Percentiles rank a stretch among this genome's conserved stretches.
phyloP scores from a whole-genome alignment of 2,888 invertebrate species.

The Serrognathus titanus region DNA sequence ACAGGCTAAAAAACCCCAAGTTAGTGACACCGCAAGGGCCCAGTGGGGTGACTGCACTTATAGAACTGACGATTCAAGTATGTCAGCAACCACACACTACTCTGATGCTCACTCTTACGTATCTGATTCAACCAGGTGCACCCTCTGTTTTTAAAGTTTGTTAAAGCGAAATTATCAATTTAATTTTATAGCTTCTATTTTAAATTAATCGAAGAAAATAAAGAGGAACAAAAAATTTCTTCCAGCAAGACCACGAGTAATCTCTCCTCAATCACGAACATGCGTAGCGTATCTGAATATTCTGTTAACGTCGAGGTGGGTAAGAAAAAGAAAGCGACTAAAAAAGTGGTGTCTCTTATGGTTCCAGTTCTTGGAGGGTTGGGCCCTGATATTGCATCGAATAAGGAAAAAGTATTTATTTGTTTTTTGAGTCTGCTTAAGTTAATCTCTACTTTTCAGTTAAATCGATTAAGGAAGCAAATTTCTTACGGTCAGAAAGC shows the following conservation, averaged over 20 bases:
- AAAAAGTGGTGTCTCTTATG: conserved; percentile 7
- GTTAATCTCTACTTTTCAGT: conserved; percentile 16
- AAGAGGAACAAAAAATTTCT: not conserved
- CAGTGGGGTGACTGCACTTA: conserved; percentile 18
- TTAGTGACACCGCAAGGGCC: conserved; percentile 17
- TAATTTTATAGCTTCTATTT: conserved; percentile 25
- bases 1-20: not conserved
- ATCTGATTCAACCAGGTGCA: conserved; percentile 22
- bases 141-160: not conserved
- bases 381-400: conserved; percentile 25
- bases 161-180: not conserved
- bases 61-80: conserved; percentile 10
- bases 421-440: not conserved
- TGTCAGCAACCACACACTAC: conserved; percentile 14
- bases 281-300: conserved; percentile 21
- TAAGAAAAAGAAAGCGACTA: not conserved
- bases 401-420: conserved; percentile 24
- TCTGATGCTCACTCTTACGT: conserved; percentile 15
- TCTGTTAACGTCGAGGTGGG: not conserved
- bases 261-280: conserved; percentile 1
- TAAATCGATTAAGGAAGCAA: conserved; percentile 26
- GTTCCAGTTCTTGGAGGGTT: conserved; percentile 28
- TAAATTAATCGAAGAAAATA: conserved; percentile 23
- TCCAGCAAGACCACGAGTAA: not conserved
- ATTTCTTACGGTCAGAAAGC: conserved; percentile 32